Conservation (phyloP, 2,888 invertebrate genomes). For the Aphidius colemani region DNA sequence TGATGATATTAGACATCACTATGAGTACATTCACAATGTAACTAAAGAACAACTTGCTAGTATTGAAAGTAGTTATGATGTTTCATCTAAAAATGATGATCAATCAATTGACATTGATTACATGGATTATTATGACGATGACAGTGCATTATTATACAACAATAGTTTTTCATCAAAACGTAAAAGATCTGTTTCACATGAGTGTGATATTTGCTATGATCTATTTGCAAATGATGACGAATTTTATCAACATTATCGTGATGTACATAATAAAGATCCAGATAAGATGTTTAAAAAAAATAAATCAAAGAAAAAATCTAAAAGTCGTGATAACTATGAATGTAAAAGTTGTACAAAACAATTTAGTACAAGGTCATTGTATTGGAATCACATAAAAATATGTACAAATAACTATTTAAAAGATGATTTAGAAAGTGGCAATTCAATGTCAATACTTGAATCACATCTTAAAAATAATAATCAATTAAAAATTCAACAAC, state of each 20-base stretch:
- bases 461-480: constrained; percentile 55
- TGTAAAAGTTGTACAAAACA: constrained; percentile 54
- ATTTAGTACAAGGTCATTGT: constrained; percentile 52
- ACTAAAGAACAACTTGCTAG: constrained; percentile 54
- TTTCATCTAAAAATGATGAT: constrained; percentile 40
- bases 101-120: constrained; percentile 54
- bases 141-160: constrained; percentile 33
- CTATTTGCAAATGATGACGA: constrained; percentile 53
- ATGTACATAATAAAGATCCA: constrained; percentile 55
- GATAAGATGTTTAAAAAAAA: constrained; percentile 46
- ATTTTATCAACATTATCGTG: constrained; percentile 52
- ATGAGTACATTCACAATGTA: constrained; percentile 58
- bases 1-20: constrained; percentile 62
- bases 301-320: constrained; percentile 40
- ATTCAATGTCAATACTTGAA: constrained; percentile 49
- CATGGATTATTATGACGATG: constrained; percentile 42
- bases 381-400: constrained; percentile 52
- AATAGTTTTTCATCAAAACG: constrained; percentile 41
- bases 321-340: constrained; percentile 48
- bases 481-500: constrained; percentile 47
- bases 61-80: constrained; percentile 50
- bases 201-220: constrained; percentile 56
- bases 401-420: constrained; percentile 41
- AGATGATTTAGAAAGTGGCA: constrained; percentile 31
- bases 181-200: constrained; percentile 49